These are phyloP conservation scores for Aeoliscus strigatus DNA, from an alignment of 2,797 vertebrate species.

Conservation along the genomic window DNA sequence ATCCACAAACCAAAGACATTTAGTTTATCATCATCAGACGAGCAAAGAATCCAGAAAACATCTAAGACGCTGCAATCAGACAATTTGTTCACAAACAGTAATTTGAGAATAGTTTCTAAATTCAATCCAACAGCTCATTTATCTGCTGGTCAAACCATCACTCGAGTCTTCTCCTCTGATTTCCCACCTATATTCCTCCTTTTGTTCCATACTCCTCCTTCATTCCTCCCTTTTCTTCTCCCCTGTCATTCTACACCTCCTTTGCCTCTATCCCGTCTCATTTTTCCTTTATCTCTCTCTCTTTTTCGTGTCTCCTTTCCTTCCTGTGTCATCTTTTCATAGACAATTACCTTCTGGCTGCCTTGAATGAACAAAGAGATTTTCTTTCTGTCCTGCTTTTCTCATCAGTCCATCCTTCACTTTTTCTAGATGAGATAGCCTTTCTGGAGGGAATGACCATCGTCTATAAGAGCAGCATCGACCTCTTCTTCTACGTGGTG, in stretches of 20 bases:
- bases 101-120: too few species aligned
- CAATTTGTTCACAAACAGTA: too few species aligned
- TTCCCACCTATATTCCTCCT: constrained; percentile 20
- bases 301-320: not conserved
- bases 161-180: constrained; percentile 14
- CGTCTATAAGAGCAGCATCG: constrained; percentile 86
- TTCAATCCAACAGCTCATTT: too few species aligned
- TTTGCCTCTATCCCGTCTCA: too few species aligned
- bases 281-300: constrained; percentile 3
- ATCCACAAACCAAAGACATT: too few species aligned
- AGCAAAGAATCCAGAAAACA: too few species aligned
- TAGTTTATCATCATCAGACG: too few species aligned
- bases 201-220: constrained; percentile 45
- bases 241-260: constrained; percentile 24
- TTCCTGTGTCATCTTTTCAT: too few species aligned
- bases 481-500: constrained; percentile 88
- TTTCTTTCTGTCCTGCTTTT: not conserved
- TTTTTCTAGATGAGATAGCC: constrained; percentile 81
- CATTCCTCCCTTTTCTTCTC: constrained; percentile 35
- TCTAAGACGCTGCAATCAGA: too few species aligned
- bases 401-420: too few species aligned
- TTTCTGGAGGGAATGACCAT: constrained; percentile 86
- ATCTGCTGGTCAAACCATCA: too few species aligned
- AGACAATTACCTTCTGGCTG: not conserved
- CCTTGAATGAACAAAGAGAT: not conserved